A percentile compares a stretch with the other conserved stretches of the same genome.
Conservation (phyloP, 2,113 vertebrate species). For the Arenaria interpres region DNA sequence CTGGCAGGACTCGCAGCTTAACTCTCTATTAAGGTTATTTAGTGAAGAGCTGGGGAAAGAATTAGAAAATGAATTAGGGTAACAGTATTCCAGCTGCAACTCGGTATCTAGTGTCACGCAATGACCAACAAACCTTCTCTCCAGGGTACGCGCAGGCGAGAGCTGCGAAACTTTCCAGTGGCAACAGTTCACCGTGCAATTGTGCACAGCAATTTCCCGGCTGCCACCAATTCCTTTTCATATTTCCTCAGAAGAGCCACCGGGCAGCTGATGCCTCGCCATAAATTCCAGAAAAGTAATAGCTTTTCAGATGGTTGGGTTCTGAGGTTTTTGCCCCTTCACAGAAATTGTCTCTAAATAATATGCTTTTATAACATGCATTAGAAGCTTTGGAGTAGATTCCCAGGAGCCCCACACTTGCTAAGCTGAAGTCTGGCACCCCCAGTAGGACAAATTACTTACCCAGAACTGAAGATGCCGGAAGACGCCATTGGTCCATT, state of each 20-base stretch:
- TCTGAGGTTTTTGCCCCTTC: neutral
- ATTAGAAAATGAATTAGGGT: fast-evolving
- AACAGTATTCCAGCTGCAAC: neutral
- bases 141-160: fast-evolving
- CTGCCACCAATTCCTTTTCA: neutral
- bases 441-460: neutral
- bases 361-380: neutral
- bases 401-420: neutral
- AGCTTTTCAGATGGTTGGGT: neutral
- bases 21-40: neutral
- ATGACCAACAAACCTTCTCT: neutral
- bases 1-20: neutral
- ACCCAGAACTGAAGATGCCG: neutral
- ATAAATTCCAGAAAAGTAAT: neutral
- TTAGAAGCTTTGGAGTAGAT: neutral
- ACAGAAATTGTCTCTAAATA: neutral
- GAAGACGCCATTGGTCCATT: neutral
- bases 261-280: neutral
- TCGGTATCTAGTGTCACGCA: neutral
- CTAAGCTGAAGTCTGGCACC: neutral
- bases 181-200: neutral
- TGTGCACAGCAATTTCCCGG: neutral
- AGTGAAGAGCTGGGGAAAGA: neutral
- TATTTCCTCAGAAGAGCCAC: neutral
- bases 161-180: neutral